Evolutionary conservation across 2,888 invertebrate species (phyloP), one percentile per base, ranked within the genome.

Genomic region (Drosophila buzzatii): DNA sequence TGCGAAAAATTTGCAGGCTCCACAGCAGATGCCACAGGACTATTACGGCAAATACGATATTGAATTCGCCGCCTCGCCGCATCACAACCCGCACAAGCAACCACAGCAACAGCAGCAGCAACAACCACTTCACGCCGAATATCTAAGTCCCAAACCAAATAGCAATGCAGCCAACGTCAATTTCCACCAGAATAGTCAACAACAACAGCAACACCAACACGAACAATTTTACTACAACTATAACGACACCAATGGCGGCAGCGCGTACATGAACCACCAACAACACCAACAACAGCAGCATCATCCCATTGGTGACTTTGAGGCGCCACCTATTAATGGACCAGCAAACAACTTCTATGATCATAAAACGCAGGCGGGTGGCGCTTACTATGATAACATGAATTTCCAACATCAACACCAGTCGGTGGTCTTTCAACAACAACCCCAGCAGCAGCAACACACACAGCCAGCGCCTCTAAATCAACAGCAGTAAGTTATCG

Each of bases 41-140:
- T 93, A 92, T 70, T 93, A 92, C 70, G 92, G 92, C 65, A 93
- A 93, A 74, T 93, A 93, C 76, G 93, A 93, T 51, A 91, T 91
- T 73, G 93, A 90, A 68, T 83, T 91, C 51, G 91, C 91, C 55
- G 65, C 89, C 69, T 75, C 87, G 59, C 87, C 87, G 51, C 76
- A 79, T 9, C 81, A 81, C 57, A 85, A 70, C 61, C 73, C 79
- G 37, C 89, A 80, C 65, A 77, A 91, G 56, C 76, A 77, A 23
- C 31, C 31, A n/a, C 52, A 52, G 20, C 76, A 79, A 35, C 49
- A 49, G 6, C 52, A 52, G 52, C 76, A 79, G 33, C 73, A 73
- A 27, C 62, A 51, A 31, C 69, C 82, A 67, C 65, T 81, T 60
- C 81, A 85, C 78, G 82, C 84, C 79, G 92, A 92, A 64, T 92